These are phyloP conservation scores for Serinus canaria DNA, from an alignment of 2,113 vertebrate species.

Conservation along the genomic window DNA sequence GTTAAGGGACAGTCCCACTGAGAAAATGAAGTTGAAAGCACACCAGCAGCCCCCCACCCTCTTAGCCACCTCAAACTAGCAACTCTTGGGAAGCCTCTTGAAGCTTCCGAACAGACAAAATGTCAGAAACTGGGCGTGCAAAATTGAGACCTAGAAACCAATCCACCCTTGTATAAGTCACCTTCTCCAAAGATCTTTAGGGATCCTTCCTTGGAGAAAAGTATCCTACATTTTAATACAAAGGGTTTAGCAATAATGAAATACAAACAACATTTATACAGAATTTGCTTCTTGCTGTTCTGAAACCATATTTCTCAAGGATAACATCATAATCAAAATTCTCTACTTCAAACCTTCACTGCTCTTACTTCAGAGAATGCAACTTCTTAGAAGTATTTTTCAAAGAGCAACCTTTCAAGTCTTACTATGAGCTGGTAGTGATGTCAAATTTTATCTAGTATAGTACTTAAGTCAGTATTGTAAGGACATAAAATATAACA, in stretches of 20 bases:
- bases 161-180: rapidly evolving
- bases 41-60: not conserved
- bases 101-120: not conserved
- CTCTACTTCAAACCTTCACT: not conserved
- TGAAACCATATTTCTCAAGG: not conserved
- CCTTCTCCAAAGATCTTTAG: not conserved
- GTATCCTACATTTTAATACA: not conserved
- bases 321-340: not conserved
- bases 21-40: not conserved
- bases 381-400: not conserved
- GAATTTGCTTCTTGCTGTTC: not conserved
- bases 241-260: not conserved
- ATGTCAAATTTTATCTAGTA: not conserved
- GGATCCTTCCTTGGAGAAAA: not conserved
- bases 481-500: not conserved
- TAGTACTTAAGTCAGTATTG: not conserved
- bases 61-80: not conserved
- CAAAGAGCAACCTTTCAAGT: not conserved
- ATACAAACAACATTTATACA: not conserved
- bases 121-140: not conserved
- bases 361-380: not conserved
- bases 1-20: not conserved
- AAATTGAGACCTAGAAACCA: not conserved
- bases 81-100: not conserved
- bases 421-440: not conserved